Evolutionary conservation across 2,113 vertebrate genomes (phyloP), one percentile per base, ranked within the genome.

Genomic region (Conger conger): DNA sequence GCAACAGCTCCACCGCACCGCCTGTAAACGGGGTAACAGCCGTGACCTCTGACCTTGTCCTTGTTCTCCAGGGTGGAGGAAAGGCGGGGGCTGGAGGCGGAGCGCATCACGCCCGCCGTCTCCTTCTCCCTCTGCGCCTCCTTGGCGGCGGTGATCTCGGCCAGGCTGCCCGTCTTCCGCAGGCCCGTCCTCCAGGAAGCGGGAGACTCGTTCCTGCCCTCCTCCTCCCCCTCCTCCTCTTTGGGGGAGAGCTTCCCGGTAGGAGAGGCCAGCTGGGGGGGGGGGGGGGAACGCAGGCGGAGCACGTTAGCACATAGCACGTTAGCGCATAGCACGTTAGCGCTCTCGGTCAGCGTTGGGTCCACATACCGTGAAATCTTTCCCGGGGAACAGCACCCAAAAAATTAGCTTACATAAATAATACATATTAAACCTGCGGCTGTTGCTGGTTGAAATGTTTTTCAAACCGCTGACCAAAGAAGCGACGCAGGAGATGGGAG

Each of bases 91-190:
- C 98, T 99, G 23, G 98, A 99, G 79, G 98, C 98, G 0, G 98
- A 99, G 80, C 98, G 97, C 95, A 98, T 99, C 87, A 99, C 97
- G 45, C 98, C 98, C 2, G 96, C 91, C 5, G 93, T 94, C 86
- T 99, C 98, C 90, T 97, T 98, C 87, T 99, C 98, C 91, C 97
- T 97, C 91, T 97, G 98, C 80, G 96, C 95, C 91, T 99, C 98
- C 94, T 99, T 99, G 83, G 97, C 94, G 89, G 97, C 96, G 18
- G 97, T 98, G 90, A 99, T 99, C 92, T 99, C 98, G 0, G 98
- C 97, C 85, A 99, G 95, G 91, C 98, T 99, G 91, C 98, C 98
- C 0, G 98, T 99, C 93, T 99, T 99, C 86, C 98, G 96, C 90
- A 99, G 94, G 85, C 98, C 97, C 88, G 96, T 90, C 37, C 98